A percentile compares a stretch with the other conserved stretches of the same genome.
Conservation (phyloP, 2,113 vertebrate species). For the Chaetodon auriga region DNA sequence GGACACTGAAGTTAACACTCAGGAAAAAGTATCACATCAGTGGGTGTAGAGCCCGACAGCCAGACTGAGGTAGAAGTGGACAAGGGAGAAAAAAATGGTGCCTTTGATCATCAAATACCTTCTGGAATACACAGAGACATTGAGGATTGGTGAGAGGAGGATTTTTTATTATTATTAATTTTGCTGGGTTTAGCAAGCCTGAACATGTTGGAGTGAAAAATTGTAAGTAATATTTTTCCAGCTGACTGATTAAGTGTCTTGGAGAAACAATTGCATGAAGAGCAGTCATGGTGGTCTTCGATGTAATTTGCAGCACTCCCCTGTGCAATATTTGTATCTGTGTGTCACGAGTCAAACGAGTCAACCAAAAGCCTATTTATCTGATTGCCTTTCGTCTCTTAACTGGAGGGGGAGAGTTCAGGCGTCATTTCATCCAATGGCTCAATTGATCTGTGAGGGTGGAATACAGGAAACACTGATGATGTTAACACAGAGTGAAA, state of each 20-base stretch:
- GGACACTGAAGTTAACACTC: neutral
- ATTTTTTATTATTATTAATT: neutral
- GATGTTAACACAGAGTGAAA: neutral
- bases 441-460: constrained; percentile 14
- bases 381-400: neutral
- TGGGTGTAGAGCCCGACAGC: neutral
- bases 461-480: constrained; percentile 16
- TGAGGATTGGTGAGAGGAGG: neutral
- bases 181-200: neutral
- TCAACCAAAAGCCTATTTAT: neutral
- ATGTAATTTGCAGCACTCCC: neutral
- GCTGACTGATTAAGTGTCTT: neutral
- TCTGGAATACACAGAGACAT: neutral
- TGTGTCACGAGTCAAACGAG: neutral
- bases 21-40: neutral
- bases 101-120: neutral
- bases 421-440: neutral
- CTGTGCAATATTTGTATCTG: neutral
- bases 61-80: no score
- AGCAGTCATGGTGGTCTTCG: neutral
- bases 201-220: neutral
- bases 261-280: neutral
- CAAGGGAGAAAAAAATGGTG: no score
- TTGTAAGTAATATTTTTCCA: neutral
- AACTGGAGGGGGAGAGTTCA: neutral